Evolutionary conservation across 2,888 invertebrate genomes (phyloP), one percentile per base, ranked within the genome.

Genomic region (Dynastes hyllus): DNA sequence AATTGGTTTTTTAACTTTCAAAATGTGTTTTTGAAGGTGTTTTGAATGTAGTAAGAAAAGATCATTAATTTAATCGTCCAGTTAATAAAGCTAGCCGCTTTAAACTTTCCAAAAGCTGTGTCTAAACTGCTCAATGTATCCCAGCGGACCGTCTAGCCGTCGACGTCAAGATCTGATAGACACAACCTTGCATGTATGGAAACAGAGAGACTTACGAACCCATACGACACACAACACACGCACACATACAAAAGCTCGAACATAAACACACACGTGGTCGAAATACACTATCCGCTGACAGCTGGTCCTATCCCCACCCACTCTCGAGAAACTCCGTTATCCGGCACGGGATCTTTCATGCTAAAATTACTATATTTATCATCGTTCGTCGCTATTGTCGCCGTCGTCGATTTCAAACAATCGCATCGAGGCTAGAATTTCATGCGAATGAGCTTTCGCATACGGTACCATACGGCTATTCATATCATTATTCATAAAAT

Each of bases 301-400:
- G 84, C 83, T 84, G 84, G 81, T 82, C 79, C 76, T 58, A 79
- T 82, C 81, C 82, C 83, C 82, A 81, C 84, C 83, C 83, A 83
- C 81, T 80, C 13, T 40, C n/a, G 55, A 53, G 71, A 71, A 70
- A 81, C 83, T 80, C 83, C 83, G 83, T 82, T 84, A 82, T 82
- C 79, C 80, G 50, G 40, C 53, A 71, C 78, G 77, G 82, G 82
- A 83, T 81, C 81, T 82, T 80, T 81, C 81, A 79, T 81, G 78
- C 78, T 78, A 77, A 80, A 82, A 81, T 81, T 82, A 81, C 79
- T 80, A 80, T 81, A 76, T 82, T 82, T 82, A 82, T 81, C 79
- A 75, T 79, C 75, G 67, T 71, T 63, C 70, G 45, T 61, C 40
- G 61, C 77, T 71, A 78, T 77, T 67, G 67, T 73, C 73, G 65